These are phyloP conservation scores for Metopolophium dirhodum DNA, from an alignment of 1,140 invertebrate genomes.

Conservation along the genomic window DNA sequence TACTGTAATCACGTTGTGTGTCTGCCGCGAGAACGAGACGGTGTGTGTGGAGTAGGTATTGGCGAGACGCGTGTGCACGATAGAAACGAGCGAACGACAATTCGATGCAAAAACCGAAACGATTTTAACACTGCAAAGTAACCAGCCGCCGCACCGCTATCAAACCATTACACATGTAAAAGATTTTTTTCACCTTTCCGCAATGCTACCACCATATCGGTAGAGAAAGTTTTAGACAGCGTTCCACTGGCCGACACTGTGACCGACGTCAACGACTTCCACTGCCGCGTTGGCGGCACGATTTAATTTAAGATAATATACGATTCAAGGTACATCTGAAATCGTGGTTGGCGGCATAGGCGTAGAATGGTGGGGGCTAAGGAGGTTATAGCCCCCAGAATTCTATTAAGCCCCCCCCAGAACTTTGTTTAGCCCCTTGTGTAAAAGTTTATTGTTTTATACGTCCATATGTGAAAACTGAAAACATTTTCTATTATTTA, in stretches of 20 bases:
- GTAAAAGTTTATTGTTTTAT: no score
- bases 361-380: no score
- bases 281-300: not conserved
- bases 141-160: constrained; percentile 41
- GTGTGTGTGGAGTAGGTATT: not conserved
- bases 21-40: constrained; percentile 30
- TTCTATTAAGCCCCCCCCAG: no score
- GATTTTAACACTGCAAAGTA: constrained; percentile 27
- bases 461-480: no score
- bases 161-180: constrained; percentile 51
- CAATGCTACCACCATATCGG: constrained; percentile 29
- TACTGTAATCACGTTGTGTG: constrained; percentile 52
- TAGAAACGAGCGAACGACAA: not conserved
- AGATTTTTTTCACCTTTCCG: constrained; percentile 31
- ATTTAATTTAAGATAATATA: no score
- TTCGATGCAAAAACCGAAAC: constrained; percentile 39
- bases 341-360: no score
- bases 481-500: no score
- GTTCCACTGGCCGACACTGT: not conserved
- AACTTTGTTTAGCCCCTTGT: no score
- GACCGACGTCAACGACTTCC: not conserved
- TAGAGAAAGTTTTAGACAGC: not conserved
- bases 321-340: no score
- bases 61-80: not conserved
- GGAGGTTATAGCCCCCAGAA: no score